Evolutionary conservation across 2,797 vertebrate species (phyloP).

Genomic region (Sebastes itinus): DNA sequence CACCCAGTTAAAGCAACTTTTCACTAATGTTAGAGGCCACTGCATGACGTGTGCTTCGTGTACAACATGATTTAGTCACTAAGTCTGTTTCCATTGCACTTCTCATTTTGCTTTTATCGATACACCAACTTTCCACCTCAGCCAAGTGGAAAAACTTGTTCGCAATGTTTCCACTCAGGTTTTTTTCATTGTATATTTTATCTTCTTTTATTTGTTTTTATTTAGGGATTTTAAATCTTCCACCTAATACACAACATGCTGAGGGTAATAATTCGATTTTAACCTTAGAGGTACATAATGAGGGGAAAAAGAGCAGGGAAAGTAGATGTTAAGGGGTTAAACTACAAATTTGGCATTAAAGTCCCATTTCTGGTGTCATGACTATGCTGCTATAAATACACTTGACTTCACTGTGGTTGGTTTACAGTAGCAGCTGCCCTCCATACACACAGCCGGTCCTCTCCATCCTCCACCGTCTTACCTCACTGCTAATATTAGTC

Average conservation of each 20-base stretch:
- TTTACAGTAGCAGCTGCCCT: constrained; percentile 55
- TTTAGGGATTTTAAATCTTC: not conserved
- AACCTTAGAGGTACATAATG: not conserved
- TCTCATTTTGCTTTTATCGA: not conserved
- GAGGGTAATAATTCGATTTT: too few species aligned
- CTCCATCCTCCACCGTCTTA: constrained; percentile 29
- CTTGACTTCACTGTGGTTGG: constrained; percentile 41
- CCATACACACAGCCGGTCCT: constrained; percentile 3
- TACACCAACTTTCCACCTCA: not conserved
- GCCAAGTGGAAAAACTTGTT: not conserved
- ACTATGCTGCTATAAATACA: constrained; percentile 46
- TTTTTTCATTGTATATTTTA: not conserved
- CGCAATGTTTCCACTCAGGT: too few species aligned
- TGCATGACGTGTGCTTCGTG: not conserved
- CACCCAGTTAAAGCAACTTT: not conserved
- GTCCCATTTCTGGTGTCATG: constrained; percentile 1
- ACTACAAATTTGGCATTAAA: not conserved
- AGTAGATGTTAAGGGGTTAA: not conserved
- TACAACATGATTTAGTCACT: not conserved
- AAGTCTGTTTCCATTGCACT: not conserved
- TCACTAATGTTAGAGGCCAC: not conserved
- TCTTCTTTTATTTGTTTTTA: not conserved
- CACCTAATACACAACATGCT: not conserved
- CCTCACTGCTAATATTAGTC: constrained; percentile 59
- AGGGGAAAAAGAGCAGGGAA: not conserved